Percentiles rank a stretch among this genome's conserved stretches.
Conservation (phyloP, 2,113 vertebrate genomes). For the Caloenas nicobarica region DNA sequence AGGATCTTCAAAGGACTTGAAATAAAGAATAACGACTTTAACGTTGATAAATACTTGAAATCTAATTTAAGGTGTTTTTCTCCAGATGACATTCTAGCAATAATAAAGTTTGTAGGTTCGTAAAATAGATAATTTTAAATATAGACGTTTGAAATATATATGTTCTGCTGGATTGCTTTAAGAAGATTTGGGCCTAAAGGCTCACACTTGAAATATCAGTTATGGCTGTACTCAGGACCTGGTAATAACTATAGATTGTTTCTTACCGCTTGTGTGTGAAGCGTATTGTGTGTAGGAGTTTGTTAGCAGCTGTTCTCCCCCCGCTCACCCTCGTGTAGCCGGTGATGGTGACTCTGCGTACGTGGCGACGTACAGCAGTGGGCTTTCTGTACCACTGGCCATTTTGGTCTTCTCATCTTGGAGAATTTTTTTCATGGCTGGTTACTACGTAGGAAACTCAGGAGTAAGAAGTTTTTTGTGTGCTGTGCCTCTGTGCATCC, state of each 20-base stretch:
- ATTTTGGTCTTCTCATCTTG: background rate
- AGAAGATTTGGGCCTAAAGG: background rate
- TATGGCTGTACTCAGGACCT: conserved; percentile 46
- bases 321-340: fast-evolving
- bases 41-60: conserved; percentile 33
- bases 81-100: background rate
- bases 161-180: background rate
- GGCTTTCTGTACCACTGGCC: background rate
- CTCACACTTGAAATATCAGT: background rate
- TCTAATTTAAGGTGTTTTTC: conserved; percentile 7
- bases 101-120: conserved; percentile 21
- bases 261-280: background rate
- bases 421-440: background rate
- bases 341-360: background rate
- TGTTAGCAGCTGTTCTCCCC: background rate
- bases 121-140: background rate
- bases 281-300: background rate
- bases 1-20: background rate
- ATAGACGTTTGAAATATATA: background rate
- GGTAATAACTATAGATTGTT: background rate
- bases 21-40: background rate
- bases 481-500: background rate
- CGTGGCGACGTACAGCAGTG: background rate
- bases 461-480: background rate
- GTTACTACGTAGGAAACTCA: background rate